phyloP scores from a whole-genome alignment of 2,113 vertebrate genomes.

The Gadus chalcogrammus region DNA sequence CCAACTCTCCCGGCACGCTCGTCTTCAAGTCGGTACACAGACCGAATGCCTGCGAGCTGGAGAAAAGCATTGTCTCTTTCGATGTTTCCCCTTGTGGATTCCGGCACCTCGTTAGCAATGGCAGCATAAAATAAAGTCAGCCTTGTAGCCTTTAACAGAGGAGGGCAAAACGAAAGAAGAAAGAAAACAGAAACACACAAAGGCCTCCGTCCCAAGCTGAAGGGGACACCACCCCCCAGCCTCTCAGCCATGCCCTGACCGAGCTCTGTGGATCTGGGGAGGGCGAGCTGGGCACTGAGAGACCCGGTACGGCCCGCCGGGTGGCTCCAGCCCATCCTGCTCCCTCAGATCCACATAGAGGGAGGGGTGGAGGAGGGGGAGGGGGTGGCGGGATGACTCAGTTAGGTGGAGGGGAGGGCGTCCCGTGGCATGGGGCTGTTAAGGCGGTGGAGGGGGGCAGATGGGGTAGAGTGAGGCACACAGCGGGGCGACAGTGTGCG shows the following conservation, averaged over 20 bases:
- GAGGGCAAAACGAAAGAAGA: no score
- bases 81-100: no score
- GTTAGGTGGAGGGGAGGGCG: not conserved
- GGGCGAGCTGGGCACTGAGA: slow-evolving; percentile 4
- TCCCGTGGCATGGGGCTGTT: not conserved
- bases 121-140: no score
- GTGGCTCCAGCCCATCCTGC: slow-evolving; percentile 24
- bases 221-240: slow-evolving; percentile 43
- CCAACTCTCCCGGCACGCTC: no score
- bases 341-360: slow-evolving; percentile 17
- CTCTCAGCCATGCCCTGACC: slow-evolving; percentile 18
- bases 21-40: no score
- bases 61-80: no score
- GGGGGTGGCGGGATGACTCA: not conserved
- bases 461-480: slow-evolving; percentile 38
- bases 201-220: slow-evolving; percentile 39
- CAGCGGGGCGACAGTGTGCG: not conserved
- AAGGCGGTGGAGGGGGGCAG: slow-evolving; percentile 12
- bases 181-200: not conserved
- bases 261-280: slow-evolving; percentile 41
- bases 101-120: no score
- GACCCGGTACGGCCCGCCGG: slow-evolving; percentile 13
- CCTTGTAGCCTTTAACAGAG: no score
- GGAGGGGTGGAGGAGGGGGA: not conserved
- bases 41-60: no score